A percentile compares a stretch with the other conserved stretches of the same genome.
These are phyloP conservation scores for Felis catus DNA, from an alignment of 2,113 vertebrate genomes.

Conservation along the genomic window DNA sequence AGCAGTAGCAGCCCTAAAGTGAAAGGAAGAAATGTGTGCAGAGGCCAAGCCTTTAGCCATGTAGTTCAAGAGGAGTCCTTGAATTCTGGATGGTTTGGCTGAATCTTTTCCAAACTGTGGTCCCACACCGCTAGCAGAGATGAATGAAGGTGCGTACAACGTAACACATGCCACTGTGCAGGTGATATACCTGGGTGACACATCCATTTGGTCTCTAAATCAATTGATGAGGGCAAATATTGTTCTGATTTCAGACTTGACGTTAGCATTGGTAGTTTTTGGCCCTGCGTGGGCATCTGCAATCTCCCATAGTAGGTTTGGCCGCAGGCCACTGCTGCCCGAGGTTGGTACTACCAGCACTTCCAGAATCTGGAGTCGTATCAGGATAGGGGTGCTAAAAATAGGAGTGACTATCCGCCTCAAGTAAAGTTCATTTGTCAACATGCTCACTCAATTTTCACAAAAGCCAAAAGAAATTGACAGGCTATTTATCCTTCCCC, in stretches of 20 bases:
- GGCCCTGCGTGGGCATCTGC: background rate
- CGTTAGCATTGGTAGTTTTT: background rate
- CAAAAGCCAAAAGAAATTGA: background rate
- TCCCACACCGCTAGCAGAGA: background rate
- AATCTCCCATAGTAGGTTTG: background rate
- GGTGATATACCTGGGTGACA: fast-evolving
- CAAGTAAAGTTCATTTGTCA: background rate
- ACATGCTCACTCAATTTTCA: background rate
- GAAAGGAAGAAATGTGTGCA: background rate
- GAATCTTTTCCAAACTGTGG: background rate
- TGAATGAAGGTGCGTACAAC: background rate
- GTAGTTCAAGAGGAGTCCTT: background rate
- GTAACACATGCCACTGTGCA: background rate
- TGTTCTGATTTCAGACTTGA: background rate
- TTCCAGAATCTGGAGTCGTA: background rate
- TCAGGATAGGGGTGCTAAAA: background rate
- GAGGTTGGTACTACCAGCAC: background rate
- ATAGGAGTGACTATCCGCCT: background rate
- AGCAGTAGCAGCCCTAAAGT: background rate
- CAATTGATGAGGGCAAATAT: background rate
- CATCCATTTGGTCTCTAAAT: background rate
- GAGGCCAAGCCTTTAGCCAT: background rate
- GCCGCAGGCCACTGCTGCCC: background rate
- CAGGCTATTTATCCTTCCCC: background rate
- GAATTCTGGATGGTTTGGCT: background rate